Evolutionary conservation across 2,113 vertebrate species (phyloP).

Genomic region (Phyllostomus discolor): DNA sequence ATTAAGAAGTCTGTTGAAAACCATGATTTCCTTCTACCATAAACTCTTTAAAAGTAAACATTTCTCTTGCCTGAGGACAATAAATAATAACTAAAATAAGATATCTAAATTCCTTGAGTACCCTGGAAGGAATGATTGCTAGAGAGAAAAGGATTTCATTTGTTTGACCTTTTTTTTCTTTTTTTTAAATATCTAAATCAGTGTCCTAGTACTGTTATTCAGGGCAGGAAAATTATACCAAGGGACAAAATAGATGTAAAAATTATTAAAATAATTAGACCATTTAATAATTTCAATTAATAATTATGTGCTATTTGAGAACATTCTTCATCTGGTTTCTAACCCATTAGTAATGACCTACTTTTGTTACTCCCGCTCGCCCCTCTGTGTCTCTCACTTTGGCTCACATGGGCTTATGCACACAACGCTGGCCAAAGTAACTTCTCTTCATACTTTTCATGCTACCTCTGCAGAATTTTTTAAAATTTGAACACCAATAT

Average conservation of each 20-base stretch:
- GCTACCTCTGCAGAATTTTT: not conserved
- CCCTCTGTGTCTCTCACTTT: not conserved
- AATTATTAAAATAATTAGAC: not conserved
- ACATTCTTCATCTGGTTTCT: not conserved
- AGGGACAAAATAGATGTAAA: slow-evolving; percentile 1
- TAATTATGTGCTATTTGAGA: not conserved
- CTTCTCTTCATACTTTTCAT: not conserved
- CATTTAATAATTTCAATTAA: not conserved
- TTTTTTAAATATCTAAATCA: not conserved
- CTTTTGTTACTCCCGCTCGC: not conserved
- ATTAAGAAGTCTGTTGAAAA: slow-evolving; percentile 19
- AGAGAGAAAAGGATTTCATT: slow-evolving; percentile 21
- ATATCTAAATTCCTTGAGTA: slow-evolving; percentile 42
- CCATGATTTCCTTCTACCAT: not conserved
- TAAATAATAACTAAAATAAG: slow-evolving; percentile 32
- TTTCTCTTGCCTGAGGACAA: not conserved
- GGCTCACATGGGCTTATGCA: not conserved
- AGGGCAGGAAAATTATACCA: not conserved
- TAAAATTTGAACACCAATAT: not conserved
- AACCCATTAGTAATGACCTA: not conserved
- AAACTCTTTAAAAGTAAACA: slow-evolving; percentile 24
- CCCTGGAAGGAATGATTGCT: not conserved
- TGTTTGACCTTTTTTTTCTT: not conserved
- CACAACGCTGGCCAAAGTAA: not conserved
- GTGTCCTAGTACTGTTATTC: not conserved